Base-by-base conservation (phyloP, 1,140 invertebrate genomes). In the Colletes latitarsis region DNA sequence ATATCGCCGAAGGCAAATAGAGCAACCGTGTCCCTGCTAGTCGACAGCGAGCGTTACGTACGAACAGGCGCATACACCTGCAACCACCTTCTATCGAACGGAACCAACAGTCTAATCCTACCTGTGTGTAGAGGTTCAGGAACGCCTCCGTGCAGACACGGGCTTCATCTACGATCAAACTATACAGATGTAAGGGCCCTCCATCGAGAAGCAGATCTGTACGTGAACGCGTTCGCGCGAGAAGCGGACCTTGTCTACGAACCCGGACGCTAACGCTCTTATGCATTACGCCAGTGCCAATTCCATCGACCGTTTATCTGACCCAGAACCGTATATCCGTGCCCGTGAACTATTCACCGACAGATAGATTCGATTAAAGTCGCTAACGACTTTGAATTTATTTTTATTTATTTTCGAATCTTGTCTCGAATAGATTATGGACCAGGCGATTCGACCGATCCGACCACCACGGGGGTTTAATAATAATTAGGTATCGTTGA, bases 241-340 rank as follows among this genome's bases (percentile, higher is more conserved):
- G 77, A 81, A 88, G 60, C 83, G 78, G 76, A 72, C 17, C 41
- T 64, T 39, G 84, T 81, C 83, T 87, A 81, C 84, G 88, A 90
- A 90, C 88, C 89, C 88, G 88, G 89, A 90, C 88, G 78, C 82
- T 60, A 82, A 60, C 30, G 55, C 6, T 71, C 68, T 82, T 78
- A 60, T 76, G 62, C 74, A 79, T 84, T 84, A 75, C 74, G 41
- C 53, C 67, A 46, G 41, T 60, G 49, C 43, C 57, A 82, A 86
- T 82, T 67, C 72, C 60, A 80, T 77, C 78, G 19, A 70, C 14
- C 82, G 75, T 80, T 86, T 62, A 52, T n/a, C 72, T 73, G 77
- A 81, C 70, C 77, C 82, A 83, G 81, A 87, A 87, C 73, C 57
- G 74, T 60, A 43, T 74, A 86, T 83, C 85, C 81, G 81, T 74